A percentile compares a stretch with the other conserved stretches of the same genome.
Evolutionary conservation across 2,888 invertebrate genomes (phyloP).

Genomic region (Leptinotarsa tumamoca): DNA sequence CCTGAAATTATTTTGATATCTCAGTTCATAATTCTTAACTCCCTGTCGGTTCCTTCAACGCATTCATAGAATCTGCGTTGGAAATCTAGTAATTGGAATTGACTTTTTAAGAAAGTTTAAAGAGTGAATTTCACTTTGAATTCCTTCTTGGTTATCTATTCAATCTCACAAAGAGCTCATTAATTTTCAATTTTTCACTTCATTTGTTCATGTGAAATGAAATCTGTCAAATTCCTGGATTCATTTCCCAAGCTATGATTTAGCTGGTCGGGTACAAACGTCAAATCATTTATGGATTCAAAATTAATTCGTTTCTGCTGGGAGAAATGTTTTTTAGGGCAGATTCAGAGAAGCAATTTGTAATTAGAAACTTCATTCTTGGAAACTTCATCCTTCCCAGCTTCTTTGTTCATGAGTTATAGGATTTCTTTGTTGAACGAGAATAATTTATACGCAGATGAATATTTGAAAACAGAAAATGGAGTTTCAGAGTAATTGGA

Average conservation of each 20-base stretch:
- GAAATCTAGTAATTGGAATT: too few relatives aligned
- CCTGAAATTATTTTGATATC: too few relatives aligned
- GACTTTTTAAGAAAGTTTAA: background rate
- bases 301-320: constrained; percentile 50
- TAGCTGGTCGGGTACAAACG: constrained; percentile 34
- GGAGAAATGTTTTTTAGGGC: constrained; percentile 43
- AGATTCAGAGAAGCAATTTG: constrained; percentile 47
- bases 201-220: background rate
- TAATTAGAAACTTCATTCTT: constrained; percentile 54
- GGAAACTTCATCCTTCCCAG: constrained; percentile 51
- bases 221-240: background rate
- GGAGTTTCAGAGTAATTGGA: background rate
- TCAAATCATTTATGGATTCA: constrained; percentile 44
- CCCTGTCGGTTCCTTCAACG: too few relatives aligned
- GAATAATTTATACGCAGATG: constrained; percentile 10
- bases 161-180: background rate
- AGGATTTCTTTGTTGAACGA: constrained; percentile 31
- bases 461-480: background rate
- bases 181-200: background rate
- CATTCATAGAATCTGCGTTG: too few relatives aligned
- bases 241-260: background rate
- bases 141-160: background rate
- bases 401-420: constrained; percentile 29
- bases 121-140: background rate
- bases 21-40: too few relatives aligned